Evolutionary conservation across 1,140 invertebrate genomes (phyloP), one percentile per base, ranked within the genome.

Genomic region (Drosophila jambulina): DNA sequence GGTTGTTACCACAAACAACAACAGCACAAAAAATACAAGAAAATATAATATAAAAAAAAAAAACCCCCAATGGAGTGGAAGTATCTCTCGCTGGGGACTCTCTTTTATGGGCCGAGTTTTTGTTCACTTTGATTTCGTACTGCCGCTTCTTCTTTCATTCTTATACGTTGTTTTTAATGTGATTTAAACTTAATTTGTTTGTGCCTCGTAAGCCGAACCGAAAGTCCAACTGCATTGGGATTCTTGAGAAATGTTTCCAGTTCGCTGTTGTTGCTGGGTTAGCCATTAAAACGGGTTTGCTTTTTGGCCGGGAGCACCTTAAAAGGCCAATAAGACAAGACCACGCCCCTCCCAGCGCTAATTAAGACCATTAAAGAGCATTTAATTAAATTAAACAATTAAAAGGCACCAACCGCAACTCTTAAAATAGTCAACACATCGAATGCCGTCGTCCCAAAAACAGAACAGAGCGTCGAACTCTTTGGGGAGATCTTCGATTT

Each of bases 311-410:
- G 75, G 53, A 75, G 58, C 75, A 78, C 82, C 83, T 58, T 88
- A 86, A 83, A 86, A 88, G 84, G 80, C 62, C 79, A 75, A 61
- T 27, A 25, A 64, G 70, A 74, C 70, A 42, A n/a, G 27, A 42
- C 70, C 70, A 74, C 70, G 38, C 60, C 60, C 32, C 60, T 49
- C 17, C 34, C 48, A 48, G 23, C 61, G 46, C 86, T 91, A 90
- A 90, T 86, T 85, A 91, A 85, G 78, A 76, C 71, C 70, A 90
- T 90, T 88, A 88, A 74, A 82, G 71, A 69, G 85, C 75, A 90
- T 91, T 90, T 90, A 90, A 90, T 90, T 85, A 90, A 91, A 91
- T 91, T 91, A 91, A 88, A 91, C 86, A 91, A 90, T 90, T 90
- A 91, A 90, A 87, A 78, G 51, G 34, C 57, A 65, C 51, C 43